Conservation (phyloP, 1,140 invertebrate genomes). For the Steinernema khuongi region DNA sequence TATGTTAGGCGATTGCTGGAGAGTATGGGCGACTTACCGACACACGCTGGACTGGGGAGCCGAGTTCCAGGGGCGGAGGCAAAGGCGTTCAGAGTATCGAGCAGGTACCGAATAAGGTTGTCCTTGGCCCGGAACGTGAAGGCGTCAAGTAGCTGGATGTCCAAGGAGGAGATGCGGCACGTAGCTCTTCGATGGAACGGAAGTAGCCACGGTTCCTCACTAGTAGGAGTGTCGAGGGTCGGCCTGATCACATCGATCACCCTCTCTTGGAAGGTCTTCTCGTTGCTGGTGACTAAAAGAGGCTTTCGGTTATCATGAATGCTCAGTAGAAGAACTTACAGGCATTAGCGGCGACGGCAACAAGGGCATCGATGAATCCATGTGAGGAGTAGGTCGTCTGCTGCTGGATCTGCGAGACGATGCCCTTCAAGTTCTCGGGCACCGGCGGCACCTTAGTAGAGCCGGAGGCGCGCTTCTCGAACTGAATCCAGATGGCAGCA, state of each 20-base stretch:
- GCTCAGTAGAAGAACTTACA: constrained; percentile 31
- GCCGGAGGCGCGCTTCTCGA: neutral
- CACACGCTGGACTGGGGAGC: constrained; percentile 28
- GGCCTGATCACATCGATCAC: neutral
- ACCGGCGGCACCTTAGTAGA: neutral
- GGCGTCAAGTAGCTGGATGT: constrained; percentile 26
- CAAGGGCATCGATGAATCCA: constrained; percentile 14
- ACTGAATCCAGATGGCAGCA: constrained; percentile 21
- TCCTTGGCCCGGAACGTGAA: constrained; percentile 26
- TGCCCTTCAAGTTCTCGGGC: neutral
- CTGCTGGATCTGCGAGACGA: neutral
- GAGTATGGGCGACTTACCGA: constrained; percentile 23
- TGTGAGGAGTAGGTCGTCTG: neutral
- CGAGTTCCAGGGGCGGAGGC: neutral
- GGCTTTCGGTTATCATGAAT: neutral
- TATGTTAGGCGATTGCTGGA: neutral
- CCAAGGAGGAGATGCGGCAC: constrained; percentile 5
- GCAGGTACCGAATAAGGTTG: neutral
- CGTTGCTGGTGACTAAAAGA: neutral
- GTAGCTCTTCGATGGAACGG: neutral
- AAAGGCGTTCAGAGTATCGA: neutral
- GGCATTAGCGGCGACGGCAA: constrained; percentile 27
- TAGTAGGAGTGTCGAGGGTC: neutral
- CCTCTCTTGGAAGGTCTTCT: neutral
- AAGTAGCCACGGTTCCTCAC: neutral